These are phyloP conservation scores for Entomobrya proxima DNA, from an alignment of 2,888 invertebrate genomes.

Conservation along the genomic window DNA sequence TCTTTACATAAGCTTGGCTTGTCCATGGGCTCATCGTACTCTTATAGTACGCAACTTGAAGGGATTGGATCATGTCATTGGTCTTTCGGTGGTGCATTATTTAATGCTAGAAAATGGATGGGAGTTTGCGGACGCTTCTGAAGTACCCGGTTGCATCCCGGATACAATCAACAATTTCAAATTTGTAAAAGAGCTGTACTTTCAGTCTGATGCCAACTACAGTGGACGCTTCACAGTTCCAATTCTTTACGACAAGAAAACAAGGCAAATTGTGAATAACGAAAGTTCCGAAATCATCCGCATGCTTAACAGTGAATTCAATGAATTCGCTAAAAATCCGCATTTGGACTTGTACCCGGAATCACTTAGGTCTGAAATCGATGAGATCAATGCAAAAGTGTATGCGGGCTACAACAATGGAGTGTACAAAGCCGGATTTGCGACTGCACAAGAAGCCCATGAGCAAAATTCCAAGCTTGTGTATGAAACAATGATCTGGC, in stretches of 20 bases:
- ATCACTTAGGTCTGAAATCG: constrained; percentile 55
- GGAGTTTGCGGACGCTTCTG: constrained; percentile 59
- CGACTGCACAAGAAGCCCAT: constrained; percentile 64
- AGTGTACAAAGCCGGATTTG: constrained; percentile 73
- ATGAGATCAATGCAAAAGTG: constrained; percentile 65
- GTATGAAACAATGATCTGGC: constrained; percentile 60
- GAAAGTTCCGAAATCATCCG: constrained; percentile 73
- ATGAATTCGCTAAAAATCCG: constrained; percentile 67
- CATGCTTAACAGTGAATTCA: constrained; percentile 71
- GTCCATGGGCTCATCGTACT: constrained; percentile 74
- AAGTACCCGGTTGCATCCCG: constrained; percentile 70
- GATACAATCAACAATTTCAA: constrained; percentile 70
- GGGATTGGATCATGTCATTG: constrained; percentile 69
- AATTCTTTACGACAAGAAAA: constrained; percentile 72
- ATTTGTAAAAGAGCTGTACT: constrained; percentile 61
- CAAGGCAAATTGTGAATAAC: constrained; percentile 71
- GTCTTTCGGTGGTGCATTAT: constrained; percentile 71
- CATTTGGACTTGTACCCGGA: constrained; percentile 67
- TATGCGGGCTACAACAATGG: constrained; percentile 71
- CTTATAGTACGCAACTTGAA: constrained; percentile 69
- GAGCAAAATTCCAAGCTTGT: constrained; percentile 68
- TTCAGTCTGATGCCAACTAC: constrained; percentile 65
- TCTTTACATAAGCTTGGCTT: constrained; percentile 72
- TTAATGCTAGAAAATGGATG: constrained; percentile 71
- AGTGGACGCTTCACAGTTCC: constrained; percentile 70